These are phyloP conservation scores for Enhydra lutris DNA, from an alignment of 2,113 vertebrate genomes.

Conservation along the genomic window DNA sequence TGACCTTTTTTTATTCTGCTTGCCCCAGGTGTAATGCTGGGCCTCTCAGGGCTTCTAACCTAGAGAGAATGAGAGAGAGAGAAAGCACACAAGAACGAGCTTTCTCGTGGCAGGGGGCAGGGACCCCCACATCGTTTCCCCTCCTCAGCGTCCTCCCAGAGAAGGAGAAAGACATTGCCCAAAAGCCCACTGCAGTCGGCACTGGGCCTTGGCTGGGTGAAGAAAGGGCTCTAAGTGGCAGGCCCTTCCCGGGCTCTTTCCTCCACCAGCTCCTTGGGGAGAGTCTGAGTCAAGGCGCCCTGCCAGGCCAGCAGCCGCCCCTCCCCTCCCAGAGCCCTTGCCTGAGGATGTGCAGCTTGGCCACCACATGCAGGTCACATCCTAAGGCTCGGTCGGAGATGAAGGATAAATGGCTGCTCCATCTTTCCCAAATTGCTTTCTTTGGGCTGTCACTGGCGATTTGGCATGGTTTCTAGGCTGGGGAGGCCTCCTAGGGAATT, in stretches of 20 bases:
- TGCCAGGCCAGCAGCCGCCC: constrained; percentile 23
- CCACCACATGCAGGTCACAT: constrained; percentile 59
- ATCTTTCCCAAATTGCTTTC: constrained; percentile 76
- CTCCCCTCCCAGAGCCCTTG: not conserved
- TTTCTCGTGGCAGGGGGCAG: not conserved
- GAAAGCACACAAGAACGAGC: not conserved
- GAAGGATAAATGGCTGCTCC: constrained; percentile 74
- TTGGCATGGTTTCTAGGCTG: constrained; percentile 66
- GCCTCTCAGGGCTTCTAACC: constrained; percentile 87
- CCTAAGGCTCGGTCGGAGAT: constrained; percentile 65
- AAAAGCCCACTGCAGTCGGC: not conserved
- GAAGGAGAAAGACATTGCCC: not conserved
- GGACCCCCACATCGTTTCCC: not conserved
- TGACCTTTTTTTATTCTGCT: constrained; percentile 89
- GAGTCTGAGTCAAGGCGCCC: not conserved
- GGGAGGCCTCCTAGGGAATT: constrained; percentile 66
- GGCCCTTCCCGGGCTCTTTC: not conserved
- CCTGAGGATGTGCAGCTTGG: constrained; percentile 36
- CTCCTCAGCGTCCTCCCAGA: not conserved
- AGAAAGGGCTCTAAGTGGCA: not conserved
- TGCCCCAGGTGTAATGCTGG: constrained; percentile 88
- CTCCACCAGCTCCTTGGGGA: not conserved
- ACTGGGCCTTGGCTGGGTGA: not conserved
- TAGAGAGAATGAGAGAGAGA: constrained; percentile 29
- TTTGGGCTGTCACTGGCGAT: constrained; percentile 73